phyloP scores from a whole-genome alignment of 1,140 invertebrate species.

The Carcinoscorpius rotundicauda region DNA sequence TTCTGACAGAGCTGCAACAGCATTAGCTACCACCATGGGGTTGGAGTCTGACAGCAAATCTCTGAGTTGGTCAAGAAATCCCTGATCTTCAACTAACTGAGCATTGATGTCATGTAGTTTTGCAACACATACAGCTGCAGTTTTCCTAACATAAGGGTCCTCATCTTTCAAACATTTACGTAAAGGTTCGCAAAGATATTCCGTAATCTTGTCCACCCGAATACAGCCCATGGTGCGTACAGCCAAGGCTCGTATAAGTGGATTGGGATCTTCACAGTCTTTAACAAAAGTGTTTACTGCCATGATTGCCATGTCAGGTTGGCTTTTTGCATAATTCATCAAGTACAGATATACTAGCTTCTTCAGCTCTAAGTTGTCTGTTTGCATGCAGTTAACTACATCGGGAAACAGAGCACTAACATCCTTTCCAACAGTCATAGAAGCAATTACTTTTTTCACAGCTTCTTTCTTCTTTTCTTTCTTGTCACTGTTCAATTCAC shows the following conservation, averaged over 20 bases:
- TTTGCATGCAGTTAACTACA: constrained; percentile 99
- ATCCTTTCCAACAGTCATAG: constrained; percentile 94
- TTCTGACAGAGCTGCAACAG: constrained; percentile 95
- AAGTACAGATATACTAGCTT: constrained; percentile 98
- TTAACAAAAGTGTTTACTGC: constrained; percentile 99
- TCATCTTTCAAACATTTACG: constrained; percentile 98
- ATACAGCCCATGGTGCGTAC: constrained; percentile 99
- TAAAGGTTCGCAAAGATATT: constrained; percentile 97
- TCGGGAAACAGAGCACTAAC: constrained; percentile 88
- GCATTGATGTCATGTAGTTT: constrained; percentile 99
- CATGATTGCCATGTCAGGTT: constrained; percentile 99
- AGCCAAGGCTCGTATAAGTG: constrained; percentile 92
- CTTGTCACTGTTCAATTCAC: constrained; percentile 98
- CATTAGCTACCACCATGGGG: constrained; percentile 99
- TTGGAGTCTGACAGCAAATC: constrained; percentile 97
- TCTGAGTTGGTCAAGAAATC: constrained; percentile 93
- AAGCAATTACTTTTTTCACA: constrained; percentile 99
- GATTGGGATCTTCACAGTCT: constrained; percentile 99
- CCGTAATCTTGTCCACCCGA: constrained; percentile 98
- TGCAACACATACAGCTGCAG: constrained; percentile 97
- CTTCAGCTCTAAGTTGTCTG: constrained; percentile 98
- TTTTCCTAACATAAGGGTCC: constrained; percentile 98
- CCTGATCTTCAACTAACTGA: constrained; percentile 93
- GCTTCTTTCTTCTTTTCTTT: constrained; percentile 99
- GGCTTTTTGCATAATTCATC: constrained; percentile 99